Base-by-base conservation (phyloP, 2,888 invertebrate genomes). In the Fragum sueziense region DNA sequence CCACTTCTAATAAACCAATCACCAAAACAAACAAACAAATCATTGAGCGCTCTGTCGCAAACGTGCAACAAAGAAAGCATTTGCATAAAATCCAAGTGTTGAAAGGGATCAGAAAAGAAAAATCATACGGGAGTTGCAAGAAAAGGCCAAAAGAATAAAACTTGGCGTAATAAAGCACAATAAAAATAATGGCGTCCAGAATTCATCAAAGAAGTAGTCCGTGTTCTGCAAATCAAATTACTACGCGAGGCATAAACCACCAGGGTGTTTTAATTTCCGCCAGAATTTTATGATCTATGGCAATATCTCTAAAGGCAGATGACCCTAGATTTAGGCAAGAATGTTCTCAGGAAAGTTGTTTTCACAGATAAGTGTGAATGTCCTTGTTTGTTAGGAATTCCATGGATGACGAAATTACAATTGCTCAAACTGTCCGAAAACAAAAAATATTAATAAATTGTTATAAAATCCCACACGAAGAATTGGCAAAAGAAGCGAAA, bases 181-280 rank as follows among this genome's bases (percentile, higher is more conserved):
- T 57, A 57, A 57, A 57, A 57, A 29, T 57, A 29, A 29, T 29
- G 27, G 57, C 25, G 57, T 57, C 27, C 57, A 25, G 29, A 57
- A 29, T 57, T 57, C 57, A 57, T 57, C 57, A 57, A 57, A 29
- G 57, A 57, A 25, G 27, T 29, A 57, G 27, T 29, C 57, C 57
- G 27, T 25, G 33, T n/a, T 33, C 33, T 25, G 29, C n/a, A 62
- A 62, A 62, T 62, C 29, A 34, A 62, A 62, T 62, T 62, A 62
- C 62, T 62, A 62, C 62, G 62, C 62, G 62, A 20, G 62, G 34
- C 62, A 34, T 62, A 62, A 62, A 62, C n/a, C n/a, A 62, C 34
- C 9, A n/a, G 62, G 17, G 62, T 33, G 25, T 57, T 62, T 62
- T 62, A 62, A 62, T 62, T n/a, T 29, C 62, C 33, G n/a, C 62